Evolutionary conservation across 2,888 invertebrate species (phyloP), one percentile per base, ranked within the genome.

Genomic region (Epiblema foenella): DNA sequence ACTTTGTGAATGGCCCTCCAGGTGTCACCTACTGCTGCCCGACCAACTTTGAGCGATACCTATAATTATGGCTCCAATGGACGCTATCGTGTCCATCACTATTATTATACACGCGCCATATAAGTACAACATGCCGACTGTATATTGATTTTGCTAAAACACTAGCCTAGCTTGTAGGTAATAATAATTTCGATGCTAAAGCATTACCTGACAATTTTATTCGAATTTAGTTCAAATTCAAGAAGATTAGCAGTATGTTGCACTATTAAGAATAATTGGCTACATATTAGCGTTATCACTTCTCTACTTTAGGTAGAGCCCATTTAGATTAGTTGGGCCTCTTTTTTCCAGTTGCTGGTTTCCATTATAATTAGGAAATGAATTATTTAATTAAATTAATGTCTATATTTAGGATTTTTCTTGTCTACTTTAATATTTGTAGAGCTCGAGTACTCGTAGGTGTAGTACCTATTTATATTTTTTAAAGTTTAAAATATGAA

Each of bases 41-140:
- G 80, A 85, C 86, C 77, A 86, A 88, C 88, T 89, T 89, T 90
- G 88, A 91, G 87, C 88, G 93, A 93, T 90, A 93, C 89, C 89
- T 84, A 89, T 91, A 91, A 93, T 93, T 93, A 91, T 77, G 77
- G 80, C 75, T 76, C n/a, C 77, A 75, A 79, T 79, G 76, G 77
- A 74, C 73, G 77, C 75, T 91, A 92, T 92, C 91, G 82, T 78
- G 84, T 78, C 85, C 85, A 92, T 92, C 91, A 85, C 84, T 84
- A 85, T 82, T 78, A 81, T 85, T 85, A 81, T 81, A 80, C 84
- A 81, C 83, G 83, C 81, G 83, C 85, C 86, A 87, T 29, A 29
- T 33, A 33, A 88, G 89, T 86, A 87, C 87, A 87, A 85, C 88
- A 81, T 83, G 83, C 83, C 79, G 77, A 79, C 80, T 82, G 82